Evolutionary conservation across 2,113 vertebrate genomes (phyloP).

Genomic region (Asarcornis scutulata): DNA sequence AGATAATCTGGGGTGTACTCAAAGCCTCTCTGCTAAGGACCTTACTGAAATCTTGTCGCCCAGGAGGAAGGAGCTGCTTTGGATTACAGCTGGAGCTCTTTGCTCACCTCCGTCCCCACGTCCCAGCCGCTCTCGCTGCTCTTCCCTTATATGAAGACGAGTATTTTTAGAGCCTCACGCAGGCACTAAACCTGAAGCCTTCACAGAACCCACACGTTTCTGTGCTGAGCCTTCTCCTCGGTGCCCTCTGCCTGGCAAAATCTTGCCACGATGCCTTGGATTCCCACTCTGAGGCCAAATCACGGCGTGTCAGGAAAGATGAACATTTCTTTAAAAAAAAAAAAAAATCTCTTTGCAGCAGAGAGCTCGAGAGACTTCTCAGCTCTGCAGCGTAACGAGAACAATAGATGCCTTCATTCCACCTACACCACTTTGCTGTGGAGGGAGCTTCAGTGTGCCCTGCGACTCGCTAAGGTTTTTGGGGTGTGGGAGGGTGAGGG

Average conservation of each 20-base stretch:
- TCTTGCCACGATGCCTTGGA: rapidly evolving
- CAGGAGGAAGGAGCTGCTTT: background rate
- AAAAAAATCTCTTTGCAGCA: background rate
- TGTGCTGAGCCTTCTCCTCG: background rate
- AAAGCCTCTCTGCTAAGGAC: background rate
- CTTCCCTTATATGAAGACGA: rapidly evolving
- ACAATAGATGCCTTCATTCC: background rate
- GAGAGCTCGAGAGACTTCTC: background rate
- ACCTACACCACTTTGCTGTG: background rate
- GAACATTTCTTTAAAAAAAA: background rate
- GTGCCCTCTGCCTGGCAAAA: rapidly evolving
- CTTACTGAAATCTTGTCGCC: background rate
- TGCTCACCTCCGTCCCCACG: background rate
- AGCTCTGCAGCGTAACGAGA: background rate
- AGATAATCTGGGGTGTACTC: background rate
- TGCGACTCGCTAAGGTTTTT: background rate
- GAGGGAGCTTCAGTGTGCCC: background rate
- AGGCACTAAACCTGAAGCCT: background rate
- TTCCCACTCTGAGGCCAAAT: background rate
- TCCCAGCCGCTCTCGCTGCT: rapidly evolving
- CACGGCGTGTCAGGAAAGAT: no score
- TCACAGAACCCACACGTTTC: background rate
- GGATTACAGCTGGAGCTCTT: background rate
- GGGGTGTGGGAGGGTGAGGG: background rate
- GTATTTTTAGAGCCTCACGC: background rate